These are phyloP conservation scores for Psix sp. DNA, from an alignment of 1,140 invertebrate genomes.

Conservation along the genomic window DNA sequence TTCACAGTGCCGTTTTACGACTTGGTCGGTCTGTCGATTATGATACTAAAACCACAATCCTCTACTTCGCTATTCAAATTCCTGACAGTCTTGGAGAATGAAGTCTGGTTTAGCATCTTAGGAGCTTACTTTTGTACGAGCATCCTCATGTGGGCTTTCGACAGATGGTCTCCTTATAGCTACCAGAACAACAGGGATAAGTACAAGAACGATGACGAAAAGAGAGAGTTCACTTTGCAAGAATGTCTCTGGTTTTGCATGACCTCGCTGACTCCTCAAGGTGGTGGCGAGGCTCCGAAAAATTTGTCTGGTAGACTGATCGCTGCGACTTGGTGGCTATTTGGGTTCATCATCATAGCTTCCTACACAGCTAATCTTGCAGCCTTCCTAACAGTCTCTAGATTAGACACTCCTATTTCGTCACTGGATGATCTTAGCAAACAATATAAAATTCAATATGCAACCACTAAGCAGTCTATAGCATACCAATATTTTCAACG, in stretches of 20 bases:
- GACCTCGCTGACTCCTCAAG: conserved; percentile 97
- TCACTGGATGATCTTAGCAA: conserved; percentile 94
- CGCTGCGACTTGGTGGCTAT: conserved; percentile 98
- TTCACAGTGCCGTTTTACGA: conserved; percentile 98
- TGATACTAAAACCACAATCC: conserved; percentile 89
- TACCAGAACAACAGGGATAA: conserved; percentile 96
- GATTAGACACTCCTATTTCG: conserved; percentile 94
- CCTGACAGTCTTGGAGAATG: conserved; percentile 94
- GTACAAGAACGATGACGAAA: conserved; percentile 95
- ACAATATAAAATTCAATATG: conserved; percentile 97
- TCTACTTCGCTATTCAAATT: conserved; percentile 97
- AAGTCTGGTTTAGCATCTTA: conserved; percentile 97
- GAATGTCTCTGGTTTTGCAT: conserved; percentile 99
- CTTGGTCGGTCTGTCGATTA: conserved; percentile 93
- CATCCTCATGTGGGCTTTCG: conserved; percentile 96
- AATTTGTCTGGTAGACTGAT: conserved; percentile 94
- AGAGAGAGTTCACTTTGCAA: conserved; percentile 95
- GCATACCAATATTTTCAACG: conserved; percentile 95
- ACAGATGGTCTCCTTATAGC: conserved; percentile 96
- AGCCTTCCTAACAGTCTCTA: conserved; percentile 94
- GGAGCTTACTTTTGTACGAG: conserved; percentile 97
- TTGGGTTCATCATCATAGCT: conserved; percentile 98
- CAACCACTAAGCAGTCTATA: conserved; percentile 89
- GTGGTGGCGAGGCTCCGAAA: conserved; percentile 97
- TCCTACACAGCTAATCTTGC: conserved; percentile 98